A percentile compares a stretch with the other conserved stretches of the same genome.
Evolutionary conservation across 2,113 vertebrate species (phyloP).

Genomic region (Neodontobutis hainanensis): DNA sequence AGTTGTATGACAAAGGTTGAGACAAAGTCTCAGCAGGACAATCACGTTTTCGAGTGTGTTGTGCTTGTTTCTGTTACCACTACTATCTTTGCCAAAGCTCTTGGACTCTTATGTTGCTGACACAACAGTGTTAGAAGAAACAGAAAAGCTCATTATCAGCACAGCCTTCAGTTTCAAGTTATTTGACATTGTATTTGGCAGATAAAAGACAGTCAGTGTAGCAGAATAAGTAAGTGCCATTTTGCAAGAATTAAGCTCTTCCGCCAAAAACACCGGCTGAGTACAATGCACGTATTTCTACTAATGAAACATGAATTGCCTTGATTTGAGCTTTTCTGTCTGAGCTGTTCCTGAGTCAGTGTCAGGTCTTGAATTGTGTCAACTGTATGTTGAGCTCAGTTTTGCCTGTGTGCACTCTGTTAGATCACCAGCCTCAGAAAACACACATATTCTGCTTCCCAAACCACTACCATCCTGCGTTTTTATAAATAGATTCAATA

Average conservation of each 20-base stretch:
- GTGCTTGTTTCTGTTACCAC: conserved; percentile 39
- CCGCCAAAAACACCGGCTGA: not conserved
- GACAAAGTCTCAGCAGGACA: not conserved
- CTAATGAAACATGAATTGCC: conserved; percentile 15
- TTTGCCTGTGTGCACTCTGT: conserved; percentile 42
- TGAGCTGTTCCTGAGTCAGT: conserved; percentile 55
- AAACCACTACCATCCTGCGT: conserved; percentile 34
- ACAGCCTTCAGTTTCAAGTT: conserved; percentile 36
- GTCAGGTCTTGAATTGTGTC: conserved; percentile 38
- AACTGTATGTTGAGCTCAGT: conserved; percentile 53
- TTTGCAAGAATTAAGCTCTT: conserved; percentile 32
- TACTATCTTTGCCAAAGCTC: conserved; percentile 40
- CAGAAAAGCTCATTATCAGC: conserved; percentile 56
- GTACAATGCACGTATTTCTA: conserved; percentile 20
- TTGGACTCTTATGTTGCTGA: conserved; percentile 44
- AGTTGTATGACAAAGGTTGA: not conserved
- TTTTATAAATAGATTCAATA: conserved; percentile 65
- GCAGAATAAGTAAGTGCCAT: conserved; percentile 16
- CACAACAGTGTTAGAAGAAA: conserved; percentile 40
- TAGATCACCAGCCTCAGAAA: conserved; percentile 22
- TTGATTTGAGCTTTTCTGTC: conserved; percentile 37
- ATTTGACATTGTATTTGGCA: conserved; percentile 29
- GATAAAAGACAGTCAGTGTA: conserved; percentile 33
- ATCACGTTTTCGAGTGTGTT: conserved; percentile 29
- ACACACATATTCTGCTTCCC: conserved; percentile 13